Conservation (phyloP, 2,113 vertebrate genomes). For the Herpetotheres cachinnans region DNA sequence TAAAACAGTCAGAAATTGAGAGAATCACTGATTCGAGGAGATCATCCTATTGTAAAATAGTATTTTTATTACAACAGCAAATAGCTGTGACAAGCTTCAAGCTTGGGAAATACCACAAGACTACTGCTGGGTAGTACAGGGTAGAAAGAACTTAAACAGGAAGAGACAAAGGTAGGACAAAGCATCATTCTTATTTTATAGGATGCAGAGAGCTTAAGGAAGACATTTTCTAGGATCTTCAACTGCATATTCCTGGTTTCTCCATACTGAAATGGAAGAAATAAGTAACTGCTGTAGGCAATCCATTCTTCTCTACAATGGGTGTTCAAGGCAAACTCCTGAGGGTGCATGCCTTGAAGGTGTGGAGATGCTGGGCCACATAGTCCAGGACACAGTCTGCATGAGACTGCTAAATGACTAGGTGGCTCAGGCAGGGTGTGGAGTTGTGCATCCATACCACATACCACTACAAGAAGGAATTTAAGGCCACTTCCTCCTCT, state of each 20-base stretch:
- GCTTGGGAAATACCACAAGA: background rate
- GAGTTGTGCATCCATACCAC: background rate
- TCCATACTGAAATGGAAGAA: background rate
- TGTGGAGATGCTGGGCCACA: background rate
- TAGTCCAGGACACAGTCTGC: no score
- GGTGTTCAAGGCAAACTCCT: background rate
- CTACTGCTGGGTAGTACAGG: background rate
- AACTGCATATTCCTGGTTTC: background rate
- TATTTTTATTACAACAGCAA: background rate
- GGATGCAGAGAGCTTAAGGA: background rate
- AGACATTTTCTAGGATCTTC: background rate
- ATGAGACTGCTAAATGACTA: fast-evolving
- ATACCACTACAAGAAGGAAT: background rate
- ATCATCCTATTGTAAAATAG: background rate
- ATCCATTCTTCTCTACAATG: background rate
- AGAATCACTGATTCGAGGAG: background rate
- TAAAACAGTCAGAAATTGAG: background rate
- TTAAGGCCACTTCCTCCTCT: background rate
- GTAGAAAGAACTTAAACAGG: background rate
- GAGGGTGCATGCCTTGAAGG: background rate
- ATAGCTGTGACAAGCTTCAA: background rate
- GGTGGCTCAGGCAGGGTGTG: background rate
- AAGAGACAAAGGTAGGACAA: background rate
- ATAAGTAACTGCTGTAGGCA: background rate
- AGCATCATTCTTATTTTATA: background rate